Conservation (phyloP, 1,140 invertebrate species). For the Berghia stephanieae region DNA sequence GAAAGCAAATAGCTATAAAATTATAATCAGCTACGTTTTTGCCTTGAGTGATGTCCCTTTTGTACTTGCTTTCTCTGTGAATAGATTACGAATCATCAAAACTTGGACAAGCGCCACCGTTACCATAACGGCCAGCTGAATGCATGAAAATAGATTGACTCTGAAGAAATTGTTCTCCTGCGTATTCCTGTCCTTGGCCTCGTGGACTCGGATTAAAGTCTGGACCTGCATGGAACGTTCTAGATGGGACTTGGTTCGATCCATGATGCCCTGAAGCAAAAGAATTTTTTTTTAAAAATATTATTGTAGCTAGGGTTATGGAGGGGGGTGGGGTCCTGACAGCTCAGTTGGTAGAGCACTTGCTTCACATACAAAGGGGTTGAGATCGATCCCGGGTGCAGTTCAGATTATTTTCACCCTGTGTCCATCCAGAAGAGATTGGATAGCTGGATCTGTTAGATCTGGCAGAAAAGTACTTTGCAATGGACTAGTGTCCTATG, state of each 20-base stretch:
- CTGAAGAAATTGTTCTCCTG: constrained; percentile 79
- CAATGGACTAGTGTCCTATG: too few relatives aligned
- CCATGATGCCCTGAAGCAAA: constrained; percentile 68
- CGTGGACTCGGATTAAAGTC: constrained; percentile 77
- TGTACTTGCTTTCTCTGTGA: constrained; percentile 70
- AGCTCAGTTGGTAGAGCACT: too few relatives aligned
- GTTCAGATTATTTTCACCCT: too few relatives aligned
- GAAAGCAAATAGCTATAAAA: too few relatives aligned
- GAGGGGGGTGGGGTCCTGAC: background rate
- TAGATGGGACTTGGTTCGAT: constrained; percentile 72
- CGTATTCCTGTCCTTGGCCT: constrained; percentile 81
- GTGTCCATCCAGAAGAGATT: too few relatives aligned
- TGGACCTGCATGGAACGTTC: constrained; percentile 76
- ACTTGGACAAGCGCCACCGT: constrained; percentile 75
- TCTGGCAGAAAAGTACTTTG: too few relatives aligned
- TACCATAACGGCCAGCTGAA: constrained; percentile 78
- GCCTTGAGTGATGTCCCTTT: constrained; percentile 38
- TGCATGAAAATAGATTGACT: constrained; percentile 78
- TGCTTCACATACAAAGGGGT: too few relatives aligned
- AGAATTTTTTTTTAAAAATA: background rate
- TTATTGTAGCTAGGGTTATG: background rate
- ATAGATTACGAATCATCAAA: constrained; percentile 75
- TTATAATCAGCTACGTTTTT: constrained; percentile 46
- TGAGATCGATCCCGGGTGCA: too few relatives aligned
- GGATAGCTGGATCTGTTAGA: too few relatives aligned